Evolutionary conservation across 2,888 invertebrate species (phyloP).

Genomic region (Neuroscelio doddi): DNA sequence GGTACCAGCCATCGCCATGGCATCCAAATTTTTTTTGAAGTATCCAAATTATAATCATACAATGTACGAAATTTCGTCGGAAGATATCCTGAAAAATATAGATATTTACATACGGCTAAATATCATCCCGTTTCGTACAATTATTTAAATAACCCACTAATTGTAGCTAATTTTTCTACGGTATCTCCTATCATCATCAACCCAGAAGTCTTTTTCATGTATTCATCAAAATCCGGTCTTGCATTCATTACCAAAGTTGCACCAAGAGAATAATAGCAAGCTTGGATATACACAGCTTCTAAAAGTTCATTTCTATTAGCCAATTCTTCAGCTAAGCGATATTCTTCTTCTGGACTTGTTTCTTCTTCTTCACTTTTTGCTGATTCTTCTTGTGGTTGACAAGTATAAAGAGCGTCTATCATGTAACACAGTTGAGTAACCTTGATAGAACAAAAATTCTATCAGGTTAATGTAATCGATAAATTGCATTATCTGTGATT

Average conservation of each 20-base stretch:
- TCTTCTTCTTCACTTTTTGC: conserved; percentile 20
- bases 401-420: conserved; percentile 81
- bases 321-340: conserved; percentile 64
- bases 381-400: conserved; percentile 32
- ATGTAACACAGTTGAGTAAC: conserved; percentile 87
- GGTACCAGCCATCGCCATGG: conserved; percentile 90
- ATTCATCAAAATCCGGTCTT: conserved; percentile 83
- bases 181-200: conserved; percentile 81
- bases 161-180: conserved; percentile 77
- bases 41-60: conserved; percentile 88
- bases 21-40: conserved; percentile 80
- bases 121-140: neutral
- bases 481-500: neutral
- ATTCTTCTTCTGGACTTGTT: conserved; percentile 72
- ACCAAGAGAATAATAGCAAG: conserved; percentile 89
- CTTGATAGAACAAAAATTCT: conserved; percentile 66
- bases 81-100: conserved; percentile 76
- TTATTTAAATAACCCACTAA: conserved; percentile 68
- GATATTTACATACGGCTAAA: too few species aligned
- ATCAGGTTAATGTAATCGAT: neutral
- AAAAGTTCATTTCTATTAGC: conserved; percentile 68
- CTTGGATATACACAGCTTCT: conserved; percentile 74
- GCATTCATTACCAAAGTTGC: conserved; percentile 82
- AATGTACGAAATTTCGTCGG: conserved; percentile 82
- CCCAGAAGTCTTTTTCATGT: conserved; percentile 82